Conservation (phyloP, 2,113 vertebrate genomes). For the Thalassarche chlororhynchos region DNA sequence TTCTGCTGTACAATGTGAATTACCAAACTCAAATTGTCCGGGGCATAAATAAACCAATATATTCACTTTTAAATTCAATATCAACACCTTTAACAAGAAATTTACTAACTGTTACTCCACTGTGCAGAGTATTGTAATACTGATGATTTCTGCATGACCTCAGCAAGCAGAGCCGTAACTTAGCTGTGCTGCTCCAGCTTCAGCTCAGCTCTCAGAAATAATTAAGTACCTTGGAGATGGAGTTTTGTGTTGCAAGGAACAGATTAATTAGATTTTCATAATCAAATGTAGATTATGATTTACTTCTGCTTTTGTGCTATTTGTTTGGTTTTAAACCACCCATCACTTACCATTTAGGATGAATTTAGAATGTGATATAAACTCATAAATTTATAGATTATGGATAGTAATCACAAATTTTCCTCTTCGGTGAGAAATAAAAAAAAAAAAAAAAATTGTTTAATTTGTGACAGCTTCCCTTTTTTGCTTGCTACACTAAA, state of each 20-base stretch:
- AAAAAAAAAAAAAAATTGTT: neutral
- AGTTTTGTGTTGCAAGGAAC: neutral
- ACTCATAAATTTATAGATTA: neutral
- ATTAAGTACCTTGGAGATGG: neutral
- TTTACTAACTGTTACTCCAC: neutral
- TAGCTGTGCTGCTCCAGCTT: neutral
- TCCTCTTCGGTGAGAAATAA: neutral
- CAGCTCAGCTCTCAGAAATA: neutral
- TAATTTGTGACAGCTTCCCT: accelerated
- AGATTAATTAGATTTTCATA: neutral
- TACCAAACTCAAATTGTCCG: neutral
- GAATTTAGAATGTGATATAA: neutral
- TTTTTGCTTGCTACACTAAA: neutral
- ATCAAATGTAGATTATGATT: neutral
- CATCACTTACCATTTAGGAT: neutral
- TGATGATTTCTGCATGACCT: neutral
- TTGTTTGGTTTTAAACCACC: neutral
- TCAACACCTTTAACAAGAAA: neutral
- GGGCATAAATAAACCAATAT: neutral
- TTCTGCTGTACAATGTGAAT: neutral
- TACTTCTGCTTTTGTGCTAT: neutral
- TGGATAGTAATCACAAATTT: neutral
- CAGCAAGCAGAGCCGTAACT: neutral
- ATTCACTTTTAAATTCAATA: neutral
- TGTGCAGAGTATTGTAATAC: neutral